Base-by-base conservation (phyloP, 2,113 vertebrate species). In the Crotalus helleri region DNA sequence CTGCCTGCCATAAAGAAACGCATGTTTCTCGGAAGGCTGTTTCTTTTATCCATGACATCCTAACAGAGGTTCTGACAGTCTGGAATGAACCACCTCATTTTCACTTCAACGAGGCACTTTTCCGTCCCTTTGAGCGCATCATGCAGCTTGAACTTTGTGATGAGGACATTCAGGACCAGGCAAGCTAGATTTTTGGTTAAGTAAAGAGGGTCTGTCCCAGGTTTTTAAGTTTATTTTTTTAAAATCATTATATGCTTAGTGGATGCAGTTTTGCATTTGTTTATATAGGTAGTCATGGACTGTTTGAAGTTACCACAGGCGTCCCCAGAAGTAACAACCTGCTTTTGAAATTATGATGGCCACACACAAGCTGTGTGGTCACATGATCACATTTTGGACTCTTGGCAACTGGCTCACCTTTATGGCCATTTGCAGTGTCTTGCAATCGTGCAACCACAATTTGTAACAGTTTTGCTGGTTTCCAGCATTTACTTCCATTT, bases 111-210 rank as follows among this genome's bases (percentile, higher is more conserved):
- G 99, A 99, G 97, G 98, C 99, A 0, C 98, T 99, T 54, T 99
- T 99, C 97, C 98, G 99, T 4, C 99, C 99, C 5, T 99, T 99
- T 2, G 99, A 99, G 95, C 99, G 98, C 64, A 99, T 99, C 94
- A 99, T 99, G 99, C 99, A 99, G 97, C 98, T 99, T 93, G 99
- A 99, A 96, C 97, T 99, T 21, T 99, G 99, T 19, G 99, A 99
- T 5, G 99, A 99, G 91, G 99, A 99, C 0, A 99, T 99, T 3
- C 99, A 99, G 96, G 99, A 99, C 96, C 99, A 99, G 99, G 99
- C 98, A 91, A 97, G 97, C 95, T 61, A 59, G 51, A 49, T 55
- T 74, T 0, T 49, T 21, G 5, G 55, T 55, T 58, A 49, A 23
- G 8, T 0, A 0, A 0, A 88, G 1, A 58, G 51, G 85, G 15